Percentiles rank a stretch among this genome's conserved stretches.
These are phyloP conservation scores for Melolontha melolontha DNA, from an alignment of 2,888 invertebrate species.

Conservation along the genomic window DNA sequence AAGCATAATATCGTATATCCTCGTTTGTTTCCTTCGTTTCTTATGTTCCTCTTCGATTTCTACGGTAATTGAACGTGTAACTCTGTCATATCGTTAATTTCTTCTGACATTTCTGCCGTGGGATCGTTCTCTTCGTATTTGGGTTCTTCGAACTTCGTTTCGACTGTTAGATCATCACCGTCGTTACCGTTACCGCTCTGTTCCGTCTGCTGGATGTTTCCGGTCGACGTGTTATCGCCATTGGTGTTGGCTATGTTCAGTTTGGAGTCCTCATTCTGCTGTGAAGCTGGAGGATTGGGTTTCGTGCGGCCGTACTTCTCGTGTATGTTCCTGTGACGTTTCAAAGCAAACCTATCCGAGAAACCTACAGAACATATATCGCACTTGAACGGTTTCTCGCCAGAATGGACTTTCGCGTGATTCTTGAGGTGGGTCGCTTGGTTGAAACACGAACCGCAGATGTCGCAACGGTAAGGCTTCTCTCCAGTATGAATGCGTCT, in stretches of 20 bases:
- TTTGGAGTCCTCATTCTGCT: slow-evolving; percentile 24
- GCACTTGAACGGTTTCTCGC: slow-evolving; percentile 85
- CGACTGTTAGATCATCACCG: slow-evolving; percentile 56
- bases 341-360: slow-evolving; percentile 87
- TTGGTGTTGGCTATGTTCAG: slow-evolving; percentile 34
- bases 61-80: slow-evolving; percentile 63
- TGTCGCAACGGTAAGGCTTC: slow-evolving; percentile 89
- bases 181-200: slow-evolving; percentile 42
- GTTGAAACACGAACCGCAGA: slow-evolving; percentile 90
- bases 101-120: slow-evolving; percentile 58
- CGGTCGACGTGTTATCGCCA: slow-evolving; percentile 48
- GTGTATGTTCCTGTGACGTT: slow-evolving; percentile 87
- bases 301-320: slow-evolving; percentile 83
- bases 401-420: slow-evolving; percentile 87
- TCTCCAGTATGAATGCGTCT: slow-evolving; percentile 89
- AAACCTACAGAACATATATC: slow-evolving; percentile 89
- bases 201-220: slow-evolving; percentile 48
- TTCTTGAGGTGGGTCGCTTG: slow-evolving; percentile 91
- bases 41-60: background rate
- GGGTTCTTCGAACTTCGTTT: slow-evolving; percentile 58
- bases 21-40: slow-evolving; percentile 5
- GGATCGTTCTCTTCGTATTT: slow-evolving; percentile 57
- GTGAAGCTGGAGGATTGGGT: slow-evolving; percentile 59
- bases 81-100: slow-evolving; percentile 64
- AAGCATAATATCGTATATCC: slow-evolving; percentile 23